Base-by-base conservation (phyloP, 2,888 invertebrate species). In the Mamestra brassicae region DNA sequence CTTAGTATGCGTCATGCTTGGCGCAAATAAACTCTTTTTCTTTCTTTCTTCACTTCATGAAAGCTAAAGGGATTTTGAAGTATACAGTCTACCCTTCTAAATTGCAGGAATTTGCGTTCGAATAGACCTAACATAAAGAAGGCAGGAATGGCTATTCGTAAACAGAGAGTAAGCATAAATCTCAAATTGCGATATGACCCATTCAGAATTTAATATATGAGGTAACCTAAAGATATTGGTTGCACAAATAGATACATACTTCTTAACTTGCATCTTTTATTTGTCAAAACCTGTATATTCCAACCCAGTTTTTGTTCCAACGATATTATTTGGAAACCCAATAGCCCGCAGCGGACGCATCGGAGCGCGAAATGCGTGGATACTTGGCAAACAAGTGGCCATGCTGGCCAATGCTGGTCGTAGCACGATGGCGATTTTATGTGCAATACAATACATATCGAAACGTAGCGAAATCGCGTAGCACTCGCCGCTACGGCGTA, bases 401-500 rank as follows among this genome's bases (percentile, higher is more conserved):
- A 62, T 62, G 26, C 8, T 63, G 45, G 42, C 8, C 62, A 3
- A 62, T 62, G 26, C 8, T 63, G 34, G 17, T n/a, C 55, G 68
- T 55, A 65, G 58, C 60, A 26, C 26, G 50, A 55, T 68, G 73
- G 36, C 26, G 50, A 69, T 79, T 79, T 68, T 79, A 79, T 74
- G 68, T 79, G 62, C 55, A 76, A 52, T 57, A 65, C 64, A 65
- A 65, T 60, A 55, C 17, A 52, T 13, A 61, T 38, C 69, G 38
- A 15, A n/a, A 36, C 8, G 79, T 73, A 78, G 67, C 64, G 45
- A 57, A 64, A 50, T 52, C 62, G 63, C 69, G 78, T 74, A 78
- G 78, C 67, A 55, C 38, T n/a, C 26, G 50, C 79, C 17, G 58
- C 79, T 79, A 79, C 80, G 74, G 36, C 79, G 78, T 78, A 74